Conservation (phyloP, 1,140 invertebrate species). For the Eumeta japonica region DNA sequence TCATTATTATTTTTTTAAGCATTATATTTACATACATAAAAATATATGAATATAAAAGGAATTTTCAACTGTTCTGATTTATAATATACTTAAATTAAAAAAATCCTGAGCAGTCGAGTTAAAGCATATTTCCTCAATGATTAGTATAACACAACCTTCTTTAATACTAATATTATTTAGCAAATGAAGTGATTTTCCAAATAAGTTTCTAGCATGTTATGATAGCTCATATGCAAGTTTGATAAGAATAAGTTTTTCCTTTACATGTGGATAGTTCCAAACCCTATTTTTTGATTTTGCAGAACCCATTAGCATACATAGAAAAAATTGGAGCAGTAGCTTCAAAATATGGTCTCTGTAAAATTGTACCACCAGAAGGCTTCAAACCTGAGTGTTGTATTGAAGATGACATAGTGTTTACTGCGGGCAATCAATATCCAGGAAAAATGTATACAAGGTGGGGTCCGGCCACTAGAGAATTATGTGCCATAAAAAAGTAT, state of each 20-base stretch:
- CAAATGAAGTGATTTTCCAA: neutral
- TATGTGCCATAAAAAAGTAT: constrained; percentile 84
- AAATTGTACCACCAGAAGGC: constrained; percentile 81
- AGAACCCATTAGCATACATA: constrained; percentile 88
- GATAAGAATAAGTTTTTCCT: neutral
- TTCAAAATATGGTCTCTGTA: constrained; percentile 83
- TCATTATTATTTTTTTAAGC: too few relatives aligned
- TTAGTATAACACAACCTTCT: too few relatives aligned
- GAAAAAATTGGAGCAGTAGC: constrained; percentile 78
- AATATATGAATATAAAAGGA: neutral
- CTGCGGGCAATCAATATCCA: constrained; percentile 88
- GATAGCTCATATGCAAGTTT: neutral
- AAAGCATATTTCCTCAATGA: too few relatives aligned
- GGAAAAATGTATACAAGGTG: constrained; percentile 86
- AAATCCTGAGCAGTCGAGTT: neutral
- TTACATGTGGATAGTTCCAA: neutral
- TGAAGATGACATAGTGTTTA: constrained; percentile 82
- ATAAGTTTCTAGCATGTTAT: neutral
- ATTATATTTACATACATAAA: neutral
- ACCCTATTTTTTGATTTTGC: constrained; percentile 18
- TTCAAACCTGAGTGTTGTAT: constrained; percentile 90
- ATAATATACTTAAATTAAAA: neutral
- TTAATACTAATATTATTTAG: too few relatives aligned
- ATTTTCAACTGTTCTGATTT: neutral
- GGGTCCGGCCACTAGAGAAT: constrained; percentile 85